A percentile compares a stretch with the other conserved stretches of the same genome.
Conservation (phyloP, 2,888 invertebrate species). For the Hydrotaea cyrtoneurina region DNA sequence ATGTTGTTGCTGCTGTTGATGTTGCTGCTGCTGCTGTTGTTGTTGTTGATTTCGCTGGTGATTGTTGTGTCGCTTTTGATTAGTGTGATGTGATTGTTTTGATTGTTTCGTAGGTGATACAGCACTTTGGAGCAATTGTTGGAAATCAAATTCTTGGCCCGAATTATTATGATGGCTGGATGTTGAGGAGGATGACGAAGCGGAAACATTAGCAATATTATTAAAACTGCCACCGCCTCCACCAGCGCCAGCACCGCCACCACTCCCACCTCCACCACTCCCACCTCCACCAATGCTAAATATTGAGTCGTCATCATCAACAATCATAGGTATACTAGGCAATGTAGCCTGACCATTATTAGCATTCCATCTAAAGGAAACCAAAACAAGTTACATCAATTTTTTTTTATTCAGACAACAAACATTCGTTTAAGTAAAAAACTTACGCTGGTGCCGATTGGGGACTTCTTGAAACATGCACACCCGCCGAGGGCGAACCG, state of each 20-base stretch:
- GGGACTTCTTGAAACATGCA: slow-evolving; percentile 78
- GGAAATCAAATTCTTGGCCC: slow-evolving; percentile 71
- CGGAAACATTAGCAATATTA: slow-evolving; percentile 69
- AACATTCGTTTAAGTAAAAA: background rate
- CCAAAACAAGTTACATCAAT: slow-evolving; percentile 53
- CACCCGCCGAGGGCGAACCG: slow-evolving; percentile 82
- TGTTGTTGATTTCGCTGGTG: slow-evolving; percentile 72
- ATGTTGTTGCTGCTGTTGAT: slow-evolving; percentile 68
- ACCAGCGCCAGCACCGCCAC: slow-evolving; percentile 69
- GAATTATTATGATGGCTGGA: slow-evolving; percentile 73
- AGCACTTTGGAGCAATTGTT: slow-evolving; percentile 67
- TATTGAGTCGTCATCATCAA: slow-evolving; percentile 83
- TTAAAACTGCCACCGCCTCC: slow-evolving; percentile 62
- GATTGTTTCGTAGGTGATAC: slow-evolving; percentile 72
- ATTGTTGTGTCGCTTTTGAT: slow-evolving; percentile 72
- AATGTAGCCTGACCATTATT: slow-evolving; percentile 86
- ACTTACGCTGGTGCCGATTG: slow-evolving; percentile 81
- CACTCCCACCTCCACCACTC: slow-evolving; percentile 71
- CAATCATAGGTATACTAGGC: slow-evolving; percentile 89
- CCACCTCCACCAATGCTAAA: slow-evolving; percentile 70
- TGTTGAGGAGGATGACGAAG: slow-evolving; percentile 71
- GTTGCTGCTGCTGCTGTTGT: slow-evolving; percentile 72
- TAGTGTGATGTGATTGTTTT: slow-evolving; percentile 72
- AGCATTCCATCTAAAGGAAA: slow-evolving; percentile 83
- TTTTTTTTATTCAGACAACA: background rate